These are phyloP conservation scores for Ancistrus triradiatus DNA, from an alignment of 2,113 vertebrate species.

Conservation along the genomic window DNA sequence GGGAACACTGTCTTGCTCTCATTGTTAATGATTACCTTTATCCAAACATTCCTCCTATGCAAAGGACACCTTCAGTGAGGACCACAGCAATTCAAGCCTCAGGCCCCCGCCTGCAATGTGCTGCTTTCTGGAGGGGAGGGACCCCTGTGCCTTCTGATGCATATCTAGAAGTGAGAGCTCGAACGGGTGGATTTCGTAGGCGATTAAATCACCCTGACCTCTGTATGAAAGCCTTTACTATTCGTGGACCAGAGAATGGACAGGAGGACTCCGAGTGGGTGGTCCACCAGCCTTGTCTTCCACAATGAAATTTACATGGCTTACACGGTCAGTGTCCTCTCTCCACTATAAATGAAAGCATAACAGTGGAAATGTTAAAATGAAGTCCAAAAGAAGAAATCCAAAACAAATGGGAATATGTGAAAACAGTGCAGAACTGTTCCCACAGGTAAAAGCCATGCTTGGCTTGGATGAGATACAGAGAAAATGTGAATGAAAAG, in stretches of 20 bases:
- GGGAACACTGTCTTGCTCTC: not conserved
- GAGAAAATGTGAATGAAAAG: conserved; percentile 29
- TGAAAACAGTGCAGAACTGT: conserved; percentile 28
- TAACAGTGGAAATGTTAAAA: conserved; percentile 10
- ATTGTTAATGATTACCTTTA: conserved; percentile 8
- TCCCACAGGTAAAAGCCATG: conserved; percentile 21
- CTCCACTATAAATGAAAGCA: conserved; percentile 62
- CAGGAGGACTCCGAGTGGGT: conserved; percentile 61
- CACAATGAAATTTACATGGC: conserved; percentile 64
- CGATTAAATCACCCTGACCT: conserved; percentile 66
- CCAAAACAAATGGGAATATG: conserved; percentile 34
- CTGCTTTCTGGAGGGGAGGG: conserved; percentile 24
- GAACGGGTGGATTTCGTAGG: conserved; percentile 57
- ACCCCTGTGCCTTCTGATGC: conserved; percentile 30
- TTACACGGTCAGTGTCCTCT: conserved; percentile 63
- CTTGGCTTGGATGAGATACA: conserved; percentile 31
- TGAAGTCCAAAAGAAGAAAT: conserved; percentile 37
- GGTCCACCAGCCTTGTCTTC: conserved; percentile 59
- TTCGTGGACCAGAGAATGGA: conserved; percentile 56
- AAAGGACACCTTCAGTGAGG: not conserved
- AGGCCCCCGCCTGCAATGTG: not conserved
- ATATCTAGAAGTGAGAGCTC: conserved; percentile 52
- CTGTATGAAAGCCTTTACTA: conserved; percentile 61
- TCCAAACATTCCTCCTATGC: conserved; percentile 4
- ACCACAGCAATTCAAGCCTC: conserved; percentile 6